Evolutionary conservation across 2,113 vertebrate genomes (phyloP).

Genomic region (Orthonyx spaldingii): DNA sequence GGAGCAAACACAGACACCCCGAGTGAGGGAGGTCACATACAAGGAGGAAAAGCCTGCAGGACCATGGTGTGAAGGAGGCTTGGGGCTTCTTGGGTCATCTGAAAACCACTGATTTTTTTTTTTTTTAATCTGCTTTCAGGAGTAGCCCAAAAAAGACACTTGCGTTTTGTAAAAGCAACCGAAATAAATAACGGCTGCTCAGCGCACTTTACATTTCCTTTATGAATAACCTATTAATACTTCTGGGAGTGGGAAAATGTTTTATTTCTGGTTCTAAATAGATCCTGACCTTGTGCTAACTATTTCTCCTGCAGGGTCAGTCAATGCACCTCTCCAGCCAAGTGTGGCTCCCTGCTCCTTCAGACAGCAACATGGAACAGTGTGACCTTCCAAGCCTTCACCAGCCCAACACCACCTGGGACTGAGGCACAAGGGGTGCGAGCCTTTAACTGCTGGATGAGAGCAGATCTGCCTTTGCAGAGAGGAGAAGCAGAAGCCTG

Average conservation of each 20-base stretch:
- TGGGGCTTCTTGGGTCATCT: neutral
- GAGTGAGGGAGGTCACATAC: accelerated
- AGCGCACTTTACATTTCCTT: neutral
- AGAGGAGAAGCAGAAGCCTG: neutral
- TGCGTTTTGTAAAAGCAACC: neutral
- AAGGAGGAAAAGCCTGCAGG: neutral
- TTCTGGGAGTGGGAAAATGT: neutral
- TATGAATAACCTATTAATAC: neutral
- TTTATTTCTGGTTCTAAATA: slow-evolving; percentile 12
- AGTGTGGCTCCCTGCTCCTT: neutral
- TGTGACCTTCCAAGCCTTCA: neutral
- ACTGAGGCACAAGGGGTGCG: neutral
- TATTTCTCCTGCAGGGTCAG: neutral
- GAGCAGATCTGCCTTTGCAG: neutral
- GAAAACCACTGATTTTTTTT: neutral
- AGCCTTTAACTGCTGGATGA: neutral
- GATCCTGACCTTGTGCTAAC: neutral
- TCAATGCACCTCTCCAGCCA: neutral
- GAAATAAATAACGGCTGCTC: neutral
- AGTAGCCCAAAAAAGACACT: neutral
- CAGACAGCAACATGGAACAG: neutral
- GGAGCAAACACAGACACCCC: accelerated
- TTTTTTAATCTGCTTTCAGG: neutral
- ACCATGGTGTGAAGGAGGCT: neutral
- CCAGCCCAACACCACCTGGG: neutral